Conservation (phyloP, 1,140 invertebrate species). For the Philopotamus ludificatus region DNA sequence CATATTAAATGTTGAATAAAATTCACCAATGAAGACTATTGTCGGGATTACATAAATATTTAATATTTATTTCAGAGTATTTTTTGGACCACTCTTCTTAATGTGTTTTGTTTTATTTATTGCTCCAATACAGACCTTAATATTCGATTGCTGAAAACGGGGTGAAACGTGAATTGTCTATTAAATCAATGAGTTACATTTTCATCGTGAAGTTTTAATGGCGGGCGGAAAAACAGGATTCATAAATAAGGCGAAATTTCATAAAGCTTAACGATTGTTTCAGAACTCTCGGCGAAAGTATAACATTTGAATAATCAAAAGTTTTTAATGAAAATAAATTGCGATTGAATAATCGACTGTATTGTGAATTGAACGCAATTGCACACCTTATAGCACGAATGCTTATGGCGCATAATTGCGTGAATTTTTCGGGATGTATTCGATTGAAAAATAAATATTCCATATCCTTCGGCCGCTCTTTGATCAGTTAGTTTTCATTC, state of each 20-base stretch:
- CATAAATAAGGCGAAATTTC: conserved; percentile 9
- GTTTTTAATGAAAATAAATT: conserved; percentile 8
- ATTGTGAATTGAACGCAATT: too few species aligned
- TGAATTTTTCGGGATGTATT: neutral
- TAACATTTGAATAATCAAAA: neutral
- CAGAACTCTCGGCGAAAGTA: neutral
- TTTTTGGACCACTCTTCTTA: too few species aligned
- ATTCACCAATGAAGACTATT: too few species aligned
- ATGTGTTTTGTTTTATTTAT: too few species aligned
- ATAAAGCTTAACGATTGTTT: conserved; percentile 7
- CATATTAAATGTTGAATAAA: too few species aligned
- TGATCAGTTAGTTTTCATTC: too few species aligned
- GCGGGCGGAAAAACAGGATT: neutral
- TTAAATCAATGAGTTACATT: conserved; percentile 2
- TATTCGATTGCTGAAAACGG: too few species aligned
- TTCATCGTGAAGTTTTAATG: neutral
- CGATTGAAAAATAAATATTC: neutral
- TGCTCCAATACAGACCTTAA: too few species aligned
- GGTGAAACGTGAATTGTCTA: neutral
- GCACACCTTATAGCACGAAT: too few species aligned
- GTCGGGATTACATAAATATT: too few species aligned
- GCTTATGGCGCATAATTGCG: neutral
- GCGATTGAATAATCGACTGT: neutral
- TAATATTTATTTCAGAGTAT: too few species aligned
- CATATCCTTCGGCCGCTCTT: neutral